Evolutionary conservation across 2,113 vertebrate genomes (phyloP), one percentile per base, ranked within the genome.

Genomic region (Campylomormyrus numenius): DNA sequence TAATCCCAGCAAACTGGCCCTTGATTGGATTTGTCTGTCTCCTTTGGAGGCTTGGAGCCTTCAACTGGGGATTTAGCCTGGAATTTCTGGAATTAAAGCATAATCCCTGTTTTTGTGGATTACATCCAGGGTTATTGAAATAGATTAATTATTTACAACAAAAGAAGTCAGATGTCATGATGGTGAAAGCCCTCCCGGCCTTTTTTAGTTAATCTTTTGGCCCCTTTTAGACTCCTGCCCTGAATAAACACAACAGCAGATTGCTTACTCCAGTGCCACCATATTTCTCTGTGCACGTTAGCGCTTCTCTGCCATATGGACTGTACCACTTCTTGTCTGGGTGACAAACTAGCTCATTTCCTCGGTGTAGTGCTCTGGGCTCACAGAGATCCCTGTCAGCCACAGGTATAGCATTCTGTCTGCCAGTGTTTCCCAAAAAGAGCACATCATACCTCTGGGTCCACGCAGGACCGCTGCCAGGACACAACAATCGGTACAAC

Each of bases 51-150:
- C 46, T 53, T 42, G 88, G 89, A 90, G 89, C 80, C 89, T 62
- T 48, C 83, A 53, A 49, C 42, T 86, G 83, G 56, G 66, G 74
- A 74, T 88, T 70, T 58, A 48, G 58, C 15, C 13, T 74, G 45
- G 24, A 24, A 86, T 56, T 85, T 80, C 62, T 86, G 56, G 88
- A 91, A 90, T 88, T 91, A 86, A 74, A 50, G 27, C 83, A 21
- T 83, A 90, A 90, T 92, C 77, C 48, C 11, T 87, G 85, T 19
- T 27, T 90, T 56, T 80, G 24, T 52, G 90, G 84, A 88, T 88
- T 50, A 77, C 53, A 83, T 35, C 21, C 17, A 87, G 74, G 88
- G 89, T 70, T 53, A 70, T 83, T 80, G 42, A 52, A 80, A 66
- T 85, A 35, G 70, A 90, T 49, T 66, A 53, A 83, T 50, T 87